phyloP scores from a whole-genome alignment of 2,888 invertebrate genomes.

The Drosophila phalerata region DNA sequence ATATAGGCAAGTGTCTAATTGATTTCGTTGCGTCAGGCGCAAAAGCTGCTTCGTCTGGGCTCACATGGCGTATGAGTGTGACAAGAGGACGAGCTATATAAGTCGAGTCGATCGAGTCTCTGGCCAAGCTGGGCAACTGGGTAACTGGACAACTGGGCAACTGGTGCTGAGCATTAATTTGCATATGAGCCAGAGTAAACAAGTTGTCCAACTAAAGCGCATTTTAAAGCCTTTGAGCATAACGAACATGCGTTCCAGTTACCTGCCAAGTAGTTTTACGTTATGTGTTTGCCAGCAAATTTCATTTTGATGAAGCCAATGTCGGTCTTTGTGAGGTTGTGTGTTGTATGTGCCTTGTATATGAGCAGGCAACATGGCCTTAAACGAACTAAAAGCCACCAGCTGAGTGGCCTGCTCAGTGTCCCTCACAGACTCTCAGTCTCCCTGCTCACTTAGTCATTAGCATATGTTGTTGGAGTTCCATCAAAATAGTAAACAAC shows the following conservation, averaged over 20 bases:
- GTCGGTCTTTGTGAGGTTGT: constrained; percentile 30
- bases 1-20: constrained; percentile 67
- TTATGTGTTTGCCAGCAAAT: constrained; percentile 59
- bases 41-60: constrained; percentile 21
- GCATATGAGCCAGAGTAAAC: constrained; percentile 38
- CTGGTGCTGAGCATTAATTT: constrained; percentile 31
- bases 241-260: constrained; percentile 57
- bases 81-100: background rate
- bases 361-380: constrained; percentile 52
- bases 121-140: background rate
- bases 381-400: constrained; percentile 66
- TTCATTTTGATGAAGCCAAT: constrained; percentile 32
- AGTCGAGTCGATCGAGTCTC: background rate
- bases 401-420: constrained; percentile 50
- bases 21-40: constrained; percentile 62
- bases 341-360: constrained; percentile 14
- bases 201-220: constrained; percentile 52
- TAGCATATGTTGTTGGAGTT: constrained; percentile 76
- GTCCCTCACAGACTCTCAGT: background rate
- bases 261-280: constrained; percentile 59
- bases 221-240: constrained; percentile 70
- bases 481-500: constrained; percentile 62
- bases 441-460: constrained; percentile 53
- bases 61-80: constrained; percentile 48
- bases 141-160: background rate